Base-by-base conservation (phyloP, 1,140 invertebrate species). In the Diabrotica virgifera region DNA sequence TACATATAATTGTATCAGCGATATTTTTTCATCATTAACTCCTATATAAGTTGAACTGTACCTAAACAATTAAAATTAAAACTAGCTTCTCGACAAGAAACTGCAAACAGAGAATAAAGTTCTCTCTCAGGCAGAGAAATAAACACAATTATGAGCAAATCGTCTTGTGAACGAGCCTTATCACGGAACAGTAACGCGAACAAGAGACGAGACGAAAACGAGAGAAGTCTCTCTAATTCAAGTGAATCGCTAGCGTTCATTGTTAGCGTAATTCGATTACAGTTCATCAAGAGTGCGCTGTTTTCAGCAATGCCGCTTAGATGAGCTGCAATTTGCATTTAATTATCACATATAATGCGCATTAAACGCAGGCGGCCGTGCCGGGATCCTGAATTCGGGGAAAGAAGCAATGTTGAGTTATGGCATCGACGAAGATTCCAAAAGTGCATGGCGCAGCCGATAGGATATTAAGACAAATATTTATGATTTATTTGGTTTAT, bases 341-440 rank as follows among this genome's bases (percentile, higher is more conserved):
- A 74, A 78, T 78, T 75, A 78, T 77, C 76, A 78, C 76, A 78
- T 78, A 78, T 77, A 78, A 78, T 78, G 74, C 76, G 74, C 73
- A 74, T 73, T 76, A 76, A 76, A 75, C 74, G 70, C 66, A 46
- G 6, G 24, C 24, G 24, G 24, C 24, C 24, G 24, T 24, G 24
- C 24, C 24, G 24, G 24, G 24, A 24, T 24, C 24, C 24, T 24
- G 4, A 24, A 24, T 24, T 24, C 24, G 24, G 24, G 24, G 24
- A 24, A 24, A 24, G 24, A 24, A 24, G 24, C 24, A 24, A 24
- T 2, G 24, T 24, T 2, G 24, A 24, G 24, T 24, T 4, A 24
- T 24, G 1, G 24, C 24, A 2, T 24, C 24, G 24, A 24, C 24
- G 24, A 24, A 24, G 24, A 24, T 24, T 24, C 24, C 1, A 24